Evolutionary conservation across 2,888 invertebrate species (phyloP).

Genomic region (Ennomos fuscantarius): DNA sequence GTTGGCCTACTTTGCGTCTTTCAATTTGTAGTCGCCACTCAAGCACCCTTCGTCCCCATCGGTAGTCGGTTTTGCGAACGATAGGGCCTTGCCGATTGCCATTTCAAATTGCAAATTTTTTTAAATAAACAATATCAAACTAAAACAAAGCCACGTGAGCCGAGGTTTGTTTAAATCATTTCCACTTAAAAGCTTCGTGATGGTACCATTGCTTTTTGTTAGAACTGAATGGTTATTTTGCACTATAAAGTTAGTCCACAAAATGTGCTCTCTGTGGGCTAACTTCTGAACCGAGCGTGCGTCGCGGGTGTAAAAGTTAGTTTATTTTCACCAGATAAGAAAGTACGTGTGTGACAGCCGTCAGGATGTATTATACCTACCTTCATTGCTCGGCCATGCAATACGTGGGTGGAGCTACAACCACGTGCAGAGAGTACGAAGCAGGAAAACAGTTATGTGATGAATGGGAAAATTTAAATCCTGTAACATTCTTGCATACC

Average conservation of each 20-base stretch:
- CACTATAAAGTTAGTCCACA: conserved; percentile 6
- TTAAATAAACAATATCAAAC: no score
- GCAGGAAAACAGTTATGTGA: conserved; percentile 22
- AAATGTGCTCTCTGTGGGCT: conserved; percentile 1
- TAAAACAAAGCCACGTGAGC: no score
- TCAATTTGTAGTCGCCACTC: no score
- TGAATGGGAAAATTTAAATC: conserved; percentile 28
- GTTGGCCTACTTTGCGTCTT: no score
- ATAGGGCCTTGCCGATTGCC: no score
- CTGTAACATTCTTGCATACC: conserved; percentile 14
- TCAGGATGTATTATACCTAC: conserved; percentile 12
- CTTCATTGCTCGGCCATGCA: conserved; percentile 11
- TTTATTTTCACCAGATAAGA: conserved; percentile 9
- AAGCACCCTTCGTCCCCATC: no score
- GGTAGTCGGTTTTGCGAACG: no score
- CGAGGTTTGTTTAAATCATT: background rate
- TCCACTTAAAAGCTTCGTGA: conserved; percentile 1
- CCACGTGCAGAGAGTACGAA: conserved; percentile 23
- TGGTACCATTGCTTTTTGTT: background rate
- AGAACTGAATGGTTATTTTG: conserved; percentile 2
- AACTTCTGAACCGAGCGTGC: conserved; percentile 5
- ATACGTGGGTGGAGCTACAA: conserved; percentile 14
- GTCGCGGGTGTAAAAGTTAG: conserved; percentile 9
- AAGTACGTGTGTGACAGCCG: conserved; percentile 16
- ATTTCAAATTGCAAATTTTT: no score